These are phyloP conservation scores for Dinocampus coccinellae DNA, from an alignment of 2,888 invertebrate genomes.

Conservation along the genomic window DNA sequence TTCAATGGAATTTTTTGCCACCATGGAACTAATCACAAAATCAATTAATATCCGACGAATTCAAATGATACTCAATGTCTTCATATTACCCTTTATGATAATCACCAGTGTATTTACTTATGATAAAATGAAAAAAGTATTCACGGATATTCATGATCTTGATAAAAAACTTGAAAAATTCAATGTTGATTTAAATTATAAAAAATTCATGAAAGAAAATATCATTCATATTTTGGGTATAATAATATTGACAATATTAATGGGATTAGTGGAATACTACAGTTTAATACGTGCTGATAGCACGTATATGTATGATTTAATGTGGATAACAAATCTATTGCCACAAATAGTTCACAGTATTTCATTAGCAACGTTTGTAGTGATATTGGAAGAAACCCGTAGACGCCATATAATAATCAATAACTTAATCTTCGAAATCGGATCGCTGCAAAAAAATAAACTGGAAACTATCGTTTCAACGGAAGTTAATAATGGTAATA, in stretches of 20 bases:
- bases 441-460: slow-evolving; percentile 22
- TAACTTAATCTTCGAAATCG: slow-evolving; percentile 34
- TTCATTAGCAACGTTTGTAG: slow-evolving; percentile 37
- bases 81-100: slow-evolving; percentile 37
- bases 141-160: slow-evolving; percentile 23
- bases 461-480: slow-evolving; percentile 32
- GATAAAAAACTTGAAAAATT: slow-evolving; percentile 42
- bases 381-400: slow-evolving; percentile 35
- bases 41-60: slow-evolving; percentile 18
- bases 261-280: slow-evolving; percentile 41
- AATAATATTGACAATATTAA: slow-evolving; percentile 36
- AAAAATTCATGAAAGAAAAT: slow-evolving; percentile 33
- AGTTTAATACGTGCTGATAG: slow-evolving; percentile 33
- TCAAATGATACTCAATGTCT: slow-evolving; percentile 19
- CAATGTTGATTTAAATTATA: slow-evolving; percentile 35
- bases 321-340: slow-evolving; percentile 40
- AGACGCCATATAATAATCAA: slow-evolving; percentile 42
- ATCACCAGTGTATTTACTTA: slow-evolving; percentile 18
- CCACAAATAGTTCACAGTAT: slow-evolving; percentile 42
- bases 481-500: slow-evolving; percentile 40
- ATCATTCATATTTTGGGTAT: slow-evolving; percentile 29
- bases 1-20: slow-evolving; percentile 23
- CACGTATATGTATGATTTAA: slow-evolving; percentile 23
- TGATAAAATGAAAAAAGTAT: slow-evolving; percentile 16
- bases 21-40: slow-evolving; percentile 24